These are phyloP conservation scores for Ectropis crepuscularia DNA, from an alignment of 2,888 invertebrate genomes.

Conservation along the genomic window DNA sequence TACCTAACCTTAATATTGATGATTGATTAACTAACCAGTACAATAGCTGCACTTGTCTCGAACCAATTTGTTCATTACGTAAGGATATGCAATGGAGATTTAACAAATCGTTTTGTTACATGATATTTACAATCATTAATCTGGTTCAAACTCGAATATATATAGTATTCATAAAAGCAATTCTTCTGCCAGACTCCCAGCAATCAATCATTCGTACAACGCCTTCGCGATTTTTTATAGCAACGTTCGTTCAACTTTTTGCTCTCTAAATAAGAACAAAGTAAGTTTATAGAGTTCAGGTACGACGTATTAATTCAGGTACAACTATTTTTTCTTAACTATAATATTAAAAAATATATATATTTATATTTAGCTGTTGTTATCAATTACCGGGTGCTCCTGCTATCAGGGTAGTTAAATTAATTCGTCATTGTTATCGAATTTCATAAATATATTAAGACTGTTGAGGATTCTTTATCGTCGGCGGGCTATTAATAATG, in stretches of 20 bases:
- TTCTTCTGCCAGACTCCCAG: constrained; percentile 6
- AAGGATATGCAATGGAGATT: constrained; percentile 21
- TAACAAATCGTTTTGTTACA: constrained; percentile 21
- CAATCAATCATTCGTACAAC: constrained; percentile 9
- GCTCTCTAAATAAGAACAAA: background rate
- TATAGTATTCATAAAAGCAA: constrained; percentile 10
- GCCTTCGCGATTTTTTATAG: constrained; percentile 13
- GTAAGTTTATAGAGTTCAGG: background rate
- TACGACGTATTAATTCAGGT: too few relatives aligned
- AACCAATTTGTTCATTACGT: constrained; percentile 10
- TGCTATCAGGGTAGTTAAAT: too few relatives aligned
- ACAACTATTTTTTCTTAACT: too few relatives aligned
- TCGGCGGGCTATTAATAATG: too few relatives aligned
- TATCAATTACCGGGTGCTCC: too few relatives aligned
- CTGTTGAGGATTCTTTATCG: too few relatives aligned
- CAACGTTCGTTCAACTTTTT: background rate
- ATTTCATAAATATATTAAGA: too few relatives aligned
- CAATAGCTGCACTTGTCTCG: constrained; percentile 7
- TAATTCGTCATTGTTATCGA: too few relatives aligned
- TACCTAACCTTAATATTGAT: constrained; percentile 17
- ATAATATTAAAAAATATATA: too few relatives aligned
- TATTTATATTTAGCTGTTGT: too few relatives aligned
- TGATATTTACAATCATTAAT: constrained; percentile 30
- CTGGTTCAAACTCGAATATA: constrained; percentile 7
- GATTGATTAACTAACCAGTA: background rate